Evolutionary conservation across 2,797 vertebrate species (phyloP), one percentile per base, ranked within the genome.

Genomic region (Tinamus major): DNA sequence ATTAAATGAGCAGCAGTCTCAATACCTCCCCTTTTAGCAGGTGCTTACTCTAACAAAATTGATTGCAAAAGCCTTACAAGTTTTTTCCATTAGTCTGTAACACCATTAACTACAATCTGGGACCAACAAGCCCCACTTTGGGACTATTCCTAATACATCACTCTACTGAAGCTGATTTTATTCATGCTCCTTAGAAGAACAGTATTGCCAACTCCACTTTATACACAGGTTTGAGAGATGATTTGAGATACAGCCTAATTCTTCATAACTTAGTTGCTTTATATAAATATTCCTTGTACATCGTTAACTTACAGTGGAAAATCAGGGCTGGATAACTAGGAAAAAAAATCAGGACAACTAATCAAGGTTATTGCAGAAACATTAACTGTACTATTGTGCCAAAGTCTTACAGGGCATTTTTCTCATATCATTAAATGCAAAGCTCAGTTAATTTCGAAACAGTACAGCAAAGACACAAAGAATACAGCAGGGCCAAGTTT

Each of bases 361-460:
- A 59, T 48, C 56, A 59, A 75, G 41, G n/a, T 75, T n/a, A 51
- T 16, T 63, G 37, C 29, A 63, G 21, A 59, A 75, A 86, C 56
- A 92, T 63, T 70, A 82, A 82, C 39, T 63, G 23, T 56, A 78
- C 62, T 55, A 20, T 4, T 71, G 39, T 44, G 76, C 41, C 71
- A 87, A 93, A 58, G 64, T 87, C 89, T 90, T 79, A 68, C 3
- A 15, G 55, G 0, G 31, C 79, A 76, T 81, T 93, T 89, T 90
- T 86, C 83, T 76, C 39, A 56, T 61, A 37, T 76, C 85, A 87
- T 93, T 94, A 91, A 93, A 91, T 27, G 35, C 61, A 91, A 87
- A 86, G 67, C 79, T 93, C n/a, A 61, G 67, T 77, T 93, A 84
- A 94, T 93, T 94, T 91, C 79, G 58, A 81, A 91, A 79, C 65